phyloP scores from a whole-genome alignment of 2,888 invertebrate species.

The Pediacus dermestoides region DNA sequence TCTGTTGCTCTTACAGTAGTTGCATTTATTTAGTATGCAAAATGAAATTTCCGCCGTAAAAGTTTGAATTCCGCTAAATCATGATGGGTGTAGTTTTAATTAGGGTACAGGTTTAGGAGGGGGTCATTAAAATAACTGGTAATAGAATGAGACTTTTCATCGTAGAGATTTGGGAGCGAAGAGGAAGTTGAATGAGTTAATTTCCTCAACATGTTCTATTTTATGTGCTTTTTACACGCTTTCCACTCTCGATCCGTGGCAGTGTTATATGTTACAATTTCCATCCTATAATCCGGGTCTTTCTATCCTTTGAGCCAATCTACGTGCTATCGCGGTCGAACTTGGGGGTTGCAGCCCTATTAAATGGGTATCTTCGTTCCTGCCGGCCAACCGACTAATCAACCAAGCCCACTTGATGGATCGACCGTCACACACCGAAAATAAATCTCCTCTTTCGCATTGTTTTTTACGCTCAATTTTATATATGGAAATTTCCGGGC shows the following conservation, averaged over 20 bases:
- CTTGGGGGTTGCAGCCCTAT: constrained; percentile 24
- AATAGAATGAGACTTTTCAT: constrained; percentile 28
- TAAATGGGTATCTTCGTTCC: constrained; percentile 18
- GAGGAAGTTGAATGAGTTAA: constrained; percentile 35
- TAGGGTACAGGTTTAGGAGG: constrained; percentile 5
- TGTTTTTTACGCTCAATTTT: constrained; percentile 25
- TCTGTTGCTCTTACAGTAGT: neutral
- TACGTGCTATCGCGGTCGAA: constrained; percentile 31
- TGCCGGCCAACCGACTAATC: constrained; percentile 30
- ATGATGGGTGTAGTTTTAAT: constrained; percentile 7
- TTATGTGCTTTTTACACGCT: constrained; percentile 34
- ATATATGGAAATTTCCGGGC: constrained; percentile 13
- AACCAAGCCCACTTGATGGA: constrained; percentile 36
- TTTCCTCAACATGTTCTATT: constrained; percentile 35
- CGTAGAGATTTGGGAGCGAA: constrained; percentile 17
- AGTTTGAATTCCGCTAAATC: too few relatives aligned
- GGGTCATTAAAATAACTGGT: constrained; percentile 8
- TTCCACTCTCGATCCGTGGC: constrained; percentile 26
- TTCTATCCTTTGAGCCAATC: constrained; percentile 33
- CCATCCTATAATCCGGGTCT: constrained; percentile 34
- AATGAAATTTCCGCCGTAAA: too few relatives aligned
- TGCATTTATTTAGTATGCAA: neutral
- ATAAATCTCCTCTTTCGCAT: constrained; percentile 27
- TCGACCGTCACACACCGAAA: constrained; percentile 24
- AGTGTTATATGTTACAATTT: constrained; percentile 38